phyloP scores from a whole-genome alignment of 2,113 vertebrate species.

The Onychostruthus taczanowskii region DNA sequence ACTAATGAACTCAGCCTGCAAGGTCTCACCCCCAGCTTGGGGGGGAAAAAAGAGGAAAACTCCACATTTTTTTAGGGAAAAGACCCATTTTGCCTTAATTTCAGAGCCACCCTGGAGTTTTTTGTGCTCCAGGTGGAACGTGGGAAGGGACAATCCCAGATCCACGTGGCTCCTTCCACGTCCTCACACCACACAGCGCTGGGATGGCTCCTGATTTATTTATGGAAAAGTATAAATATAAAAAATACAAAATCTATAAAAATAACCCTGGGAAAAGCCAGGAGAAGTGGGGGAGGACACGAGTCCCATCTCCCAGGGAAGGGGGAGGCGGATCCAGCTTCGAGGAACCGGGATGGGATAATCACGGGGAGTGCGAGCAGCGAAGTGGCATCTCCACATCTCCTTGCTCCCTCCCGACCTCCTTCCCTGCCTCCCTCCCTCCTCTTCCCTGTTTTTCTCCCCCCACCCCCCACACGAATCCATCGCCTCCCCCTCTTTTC shows the following conservation, averaged over 20 bases:
- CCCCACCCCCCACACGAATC: background rate
- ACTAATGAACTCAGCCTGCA: background rate
- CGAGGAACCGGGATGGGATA: background rate
- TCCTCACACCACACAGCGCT: accelerated
- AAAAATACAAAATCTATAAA: background rate
- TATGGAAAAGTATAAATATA: background rate
- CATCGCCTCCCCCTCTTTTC: background rate
- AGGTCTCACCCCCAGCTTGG: background rate
- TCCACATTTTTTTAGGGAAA: background rate
- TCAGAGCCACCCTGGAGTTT: background rate
- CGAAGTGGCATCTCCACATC: background rate
- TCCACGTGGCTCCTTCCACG: background rate
- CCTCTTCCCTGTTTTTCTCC: background rate
- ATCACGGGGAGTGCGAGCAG: background rate
- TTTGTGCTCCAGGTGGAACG: accelerated
- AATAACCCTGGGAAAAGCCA: background rate
- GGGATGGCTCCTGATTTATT: background rate
- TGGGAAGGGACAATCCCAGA: background rate
- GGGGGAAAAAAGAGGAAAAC: background rate
- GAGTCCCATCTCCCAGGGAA: background rate
- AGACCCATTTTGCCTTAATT: background rate
- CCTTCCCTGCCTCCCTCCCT: background rate
- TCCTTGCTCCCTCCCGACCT: background rate
- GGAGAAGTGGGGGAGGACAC: background rate
- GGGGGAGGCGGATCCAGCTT: background rate